Conservation (phyloP, 2,113 vertebrate genomes). For the Heterocephalus glaber region DNA sequence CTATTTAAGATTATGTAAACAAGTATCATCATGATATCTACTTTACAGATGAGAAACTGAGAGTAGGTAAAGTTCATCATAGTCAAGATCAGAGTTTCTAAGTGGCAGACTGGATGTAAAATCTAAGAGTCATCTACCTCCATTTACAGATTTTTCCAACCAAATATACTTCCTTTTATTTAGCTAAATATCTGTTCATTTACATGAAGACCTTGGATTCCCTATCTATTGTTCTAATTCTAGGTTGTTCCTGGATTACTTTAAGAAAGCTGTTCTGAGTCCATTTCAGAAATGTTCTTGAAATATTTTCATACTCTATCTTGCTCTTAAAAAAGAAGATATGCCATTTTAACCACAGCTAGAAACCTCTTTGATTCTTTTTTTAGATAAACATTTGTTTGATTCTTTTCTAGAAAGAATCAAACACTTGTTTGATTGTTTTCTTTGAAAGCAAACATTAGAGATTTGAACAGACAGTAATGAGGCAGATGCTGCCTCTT, state of each 20-base stretch:
- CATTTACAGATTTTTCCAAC: neutral
- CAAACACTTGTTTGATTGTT: constrained; percentile 28
- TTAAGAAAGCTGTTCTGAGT: neutral
- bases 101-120: neutral
- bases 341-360: neutral
- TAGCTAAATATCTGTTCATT: neutral
- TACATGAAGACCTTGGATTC: neutral
- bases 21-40: neutral
- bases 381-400: constrained; percentile 47
- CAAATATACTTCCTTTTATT: neutral
- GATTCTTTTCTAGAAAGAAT: constrained; percentile 30
- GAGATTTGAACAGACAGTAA: neutral
- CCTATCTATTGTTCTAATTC: neutral
- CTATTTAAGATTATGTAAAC: neutral
- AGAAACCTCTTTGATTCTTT: constrained; percentile 6
- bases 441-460: constrained; percentile 60
- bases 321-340: neutral
- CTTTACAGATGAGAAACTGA: neutral
- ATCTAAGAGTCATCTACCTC: neutral
- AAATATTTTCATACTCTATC: neutral
- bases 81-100: neutral
- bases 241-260: neutral
- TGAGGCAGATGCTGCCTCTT: neutral
- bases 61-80: neutral
- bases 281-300: neutral